Conservation (phyloP, 2,113 vertebrate genomes). For the Sylvietta virens region DNA sequence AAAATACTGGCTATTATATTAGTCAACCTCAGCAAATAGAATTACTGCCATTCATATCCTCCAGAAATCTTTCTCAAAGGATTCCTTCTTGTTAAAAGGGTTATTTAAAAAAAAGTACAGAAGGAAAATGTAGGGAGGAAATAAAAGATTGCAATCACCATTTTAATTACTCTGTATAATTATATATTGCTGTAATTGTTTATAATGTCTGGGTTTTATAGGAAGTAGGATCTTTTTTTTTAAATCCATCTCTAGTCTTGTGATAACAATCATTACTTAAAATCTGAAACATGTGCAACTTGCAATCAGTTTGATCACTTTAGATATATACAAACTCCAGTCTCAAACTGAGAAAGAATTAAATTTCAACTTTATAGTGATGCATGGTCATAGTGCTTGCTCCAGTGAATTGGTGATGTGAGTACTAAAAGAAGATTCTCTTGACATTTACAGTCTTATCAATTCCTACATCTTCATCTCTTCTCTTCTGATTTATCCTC, state of each 20-base stretch:
- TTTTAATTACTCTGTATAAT: conserved; percentile 15
- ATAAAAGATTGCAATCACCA: conserved; percentile 4
- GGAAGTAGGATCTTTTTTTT: neutral
- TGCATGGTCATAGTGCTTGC: neutral
- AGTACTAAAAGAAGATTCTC: neutral
- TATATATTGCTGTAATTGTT: conserved; percentile 4
- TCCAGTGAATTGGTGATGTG: neutral
- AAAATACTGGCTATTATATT: conserved; percentile 23
- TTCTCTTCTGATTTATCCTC: neutral
- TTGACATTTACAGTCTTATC: neutral
- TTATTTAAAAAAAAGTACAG: neutral
- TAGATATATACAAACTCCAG: neutral
- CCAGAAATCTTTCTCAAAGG: neutral
- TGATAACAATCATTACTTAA: conserved; percentile 22
- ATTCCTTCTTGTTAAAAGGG: neutral
- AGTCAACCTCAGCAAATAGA: neutral
- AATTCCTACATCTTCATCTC: neutral
- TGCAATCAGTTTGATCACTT: neutral
- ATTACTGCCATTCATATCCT: neutral
- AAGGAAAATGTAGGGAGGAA: neutral
- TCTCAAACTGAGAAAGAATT: neutral
- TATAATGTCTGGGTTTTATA: conserved; percentile 11
- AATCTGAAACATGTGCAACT: neutral
- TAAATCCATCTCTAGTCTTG: neutral
- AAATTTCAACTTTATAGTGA: neutral